Base-by-base conservation (phyloP, 2,888 invertebrate species). In the Tinea semifulvella region DNA sequence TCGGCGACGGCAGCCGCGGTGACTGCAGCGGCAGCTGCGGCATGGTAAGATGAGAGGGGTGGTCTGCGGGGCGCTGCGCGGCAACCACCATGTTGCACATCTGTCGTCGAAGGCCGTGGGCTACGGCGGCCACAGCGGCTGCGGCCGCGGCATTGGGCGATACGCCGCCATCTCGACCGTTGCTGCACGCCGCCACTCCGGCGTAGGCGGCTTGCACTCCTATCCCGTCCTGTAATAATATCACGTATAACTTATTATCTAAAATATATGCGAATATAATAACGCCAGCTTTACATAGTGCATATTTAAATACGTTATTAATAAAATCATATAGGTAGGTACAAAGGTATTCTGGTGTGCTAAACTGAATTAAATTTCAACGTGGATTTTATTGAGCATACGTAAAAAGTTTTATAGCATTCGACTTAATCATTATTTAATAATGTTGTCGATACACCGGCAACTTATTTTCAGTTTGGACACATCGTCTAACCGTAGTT, bases 81-180 rank as follows among this genome's bases (percentile, higher is more conserved):
- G 75, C 71, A 13, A 91, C 91, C 47, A 89, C 88, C 88, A 89
- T 89, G 68, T 86, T 88, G 83, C 89, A 90, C 91, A 93, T 92
- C 71, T 93, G 93, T 54, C 93, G 92, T 43, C 92, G 85, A 47
- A 93, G 80, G 35, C 91, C 91, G 74, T 92, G 92, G 11, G 93
- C 93, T 45, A 93, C 92, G 13, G 91, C 91, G 8, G 92, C 92
- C 28, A 92, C 92, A 26, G 93, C 93, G 25, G 92, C 92, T 43
- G 92, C 91, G 36, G 89, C 88, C 13, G 92, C 91, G 8, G 89
- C 88, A 63, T 82, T 85, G 56, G 71, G 84, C 45, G 81, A 84
- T 65, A 80, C 74, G 48, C 75, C 76, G 10, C 81, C 82, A 36
- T 82, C 81, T 52, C 83, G 74, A 13, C 84, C 84, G 64, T 84